Evolutionary conservation across 2,888 invertebrate genomes (phyloP), one percentile per base, ranked within the genome.

Genomic region (Nephrotoma guestfalica): DNA sequence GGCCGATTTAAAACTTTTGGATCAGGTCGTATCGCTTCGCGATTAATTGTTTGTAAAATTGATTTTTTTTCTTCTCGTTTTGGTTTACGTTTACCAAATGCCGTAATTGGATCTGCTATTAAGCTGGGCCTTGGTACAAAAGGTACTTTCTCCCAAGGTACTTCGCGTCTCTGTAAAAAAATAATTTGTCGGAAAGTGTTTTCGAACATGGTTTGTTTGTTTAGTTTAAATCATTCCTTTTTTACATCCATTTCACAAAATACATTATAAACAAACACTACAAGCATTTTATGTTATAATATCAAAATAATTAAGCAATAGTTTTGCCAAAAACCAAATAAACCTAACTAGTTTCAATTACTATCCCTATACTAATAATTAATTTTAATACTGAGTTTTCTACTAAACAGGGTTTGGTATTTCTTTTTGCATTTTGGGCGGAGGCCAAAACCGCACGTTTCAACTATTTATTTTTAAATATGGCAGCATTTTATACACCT

Each of bases 91-190:
- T 94, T 94, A 86, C 97, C 97, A 93, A 95, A 96, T 88, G 96
- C 97, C 88, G 97, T 96, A 91, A 96, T 94, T 88, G 96, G 96
- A 91, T 96, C 96, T 89, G 96, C 94, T 89, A 97, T 95, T 91
- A 96, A 93, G 90, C 96, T 96, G 89, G 97, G 97, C 89, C 97
- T 94, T 89, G 97, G 96, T 90, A 97, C 96, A 92, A 94, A 95
- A 90, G 97, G 97, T 92, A 96, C 95, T 94, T 96, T 96, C 92
- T 96, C 96, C 97, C 97, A 97, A 90, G 96, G 96, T 90, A 96
- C 95, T 92, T 93, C 92, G 91, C 94, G 94, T 92, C 94, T 95
- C 95, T 96, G 95, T 92, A 94, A 95, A 92, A 84, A 84, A 84
- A 84, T 84, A 84, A 84, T 84, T 41, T n/a, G 41, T 84, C 84